Base-by-base conservation (phyloP, 2,888 invertebrate species). In the Carpatolechia fugitivella region DNA sequence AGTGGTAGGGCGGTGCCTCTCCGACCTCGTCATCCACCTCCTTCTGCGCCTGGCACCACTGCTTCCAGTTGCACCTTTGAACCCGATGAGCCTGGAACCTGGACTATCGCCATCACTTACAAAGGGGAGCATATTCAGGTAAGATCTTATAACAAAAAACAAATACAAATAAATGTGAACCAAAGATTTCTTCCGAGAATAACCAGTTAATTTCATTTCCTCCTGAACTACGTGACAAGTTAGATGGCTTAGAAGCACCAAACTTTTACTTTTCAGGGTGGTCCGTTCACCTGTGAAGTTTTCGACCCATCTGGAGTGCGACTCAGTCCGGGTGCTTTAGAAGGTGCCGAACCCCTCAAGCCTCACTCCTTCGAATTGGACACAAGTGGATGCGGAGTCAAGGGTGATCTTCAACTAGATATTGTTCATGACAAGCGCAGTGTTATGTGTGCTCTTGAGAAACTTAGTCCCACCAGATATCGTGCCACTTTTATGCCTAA, bases 71-170 rank as follows among this genome's bases (percentile, higher is more conserved):
- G 99, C 63, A 98, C 97, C 69, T 99, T 99, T 83, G 97, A 98
- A 76, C 99, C 99, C 0, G 97, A 98, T 69, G 99, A 99, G 89
- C 96, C 98, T 36, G 99, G 99, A 56, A 97, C 97, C 72, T 99
- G 99, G 99, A 95, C 96, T 68, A 98, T 99, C 55, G 97, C 97
- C 62, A 98, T 99, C 62, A 95, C 96, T 31, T 99, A 99, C 81
- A 98, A 98, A 76, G 97, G 97, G 31, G 95, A 97, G 70, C 98
- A 99, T 78, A 98, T 99, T 67, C 94, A 94, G 80, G 92, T 92
- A 60, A 18, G 5, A 38, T 11, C 3, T n/a, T n/a, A n/a, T n/a
- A n/a, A n/a, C n/a, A n/a, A n/a, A n/a, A n/a, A 35, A 11, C 35
- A 3, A 35, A 11, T 5, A 35, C 35, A 35, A 35, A 35, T 30